Evolutionary conservation across 2,888 invertebrate genomes (phyloP), one percentile per base, ranked within the genome.

Genomic region (Cepaea hortensis): DNA sequence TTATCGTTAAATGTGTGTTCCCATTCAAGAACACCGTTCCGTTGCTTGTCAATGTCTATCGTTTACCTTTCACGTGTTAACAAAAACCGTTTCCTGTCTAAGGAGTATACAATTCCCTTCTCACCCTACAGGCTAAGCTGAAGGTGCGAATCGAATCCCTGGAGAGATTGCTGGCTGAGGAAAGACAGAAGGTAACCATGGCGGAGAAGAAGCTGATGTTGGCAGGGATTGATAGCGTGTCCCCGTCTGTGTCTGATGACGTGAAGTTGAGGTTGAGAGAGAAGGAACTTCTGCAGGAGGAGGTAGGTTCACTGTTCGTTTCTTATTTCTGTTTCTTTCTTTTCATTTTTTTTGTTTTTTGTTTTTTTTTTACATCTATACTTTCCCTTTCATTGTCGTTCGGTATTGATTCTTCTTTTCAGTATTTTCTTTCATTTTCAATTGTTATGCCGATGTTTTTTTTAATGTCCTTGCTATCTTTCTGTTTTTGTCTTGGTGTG

Each of bases 151-250:
- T 94, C 72, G 91, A 91, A 75, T 92, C 92, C 50, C 90, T 94
- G 87, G 93, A 94, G 87, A 89, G 91, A 9, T 91, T 93, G 48
- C 91, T 94, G 70, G 92, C 92, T 65, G 94, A 94, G 89, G 94
- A 94, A 88, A 87, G 93, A 61, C 91, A 93, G 87, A 93, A 93
- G 88, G 91, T 92, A 46, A 87, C 91, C 80, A 91, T 92, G 35
- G 91, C 93, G 13, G 93, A 94, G 89, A 93, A 93, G 90, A 93
- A 93, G 85, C 89, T 93, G 23, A 88, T 91, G 68, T 89, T 93
- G 48, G 90, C 88, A 15, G 90, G 89, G n/a, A 90, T 90, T 73
- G 92, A 92, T 79, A 90, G 89, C 20, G 86, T 91, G 18, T 89
- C 92, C 9, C 89, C 89, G 20, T 91, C 92, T 50, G 90, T 92